Evolutionary conservation across 2,797 vertebrate species (phyloP).

Genomic region (Tangara arthus): DNA sequence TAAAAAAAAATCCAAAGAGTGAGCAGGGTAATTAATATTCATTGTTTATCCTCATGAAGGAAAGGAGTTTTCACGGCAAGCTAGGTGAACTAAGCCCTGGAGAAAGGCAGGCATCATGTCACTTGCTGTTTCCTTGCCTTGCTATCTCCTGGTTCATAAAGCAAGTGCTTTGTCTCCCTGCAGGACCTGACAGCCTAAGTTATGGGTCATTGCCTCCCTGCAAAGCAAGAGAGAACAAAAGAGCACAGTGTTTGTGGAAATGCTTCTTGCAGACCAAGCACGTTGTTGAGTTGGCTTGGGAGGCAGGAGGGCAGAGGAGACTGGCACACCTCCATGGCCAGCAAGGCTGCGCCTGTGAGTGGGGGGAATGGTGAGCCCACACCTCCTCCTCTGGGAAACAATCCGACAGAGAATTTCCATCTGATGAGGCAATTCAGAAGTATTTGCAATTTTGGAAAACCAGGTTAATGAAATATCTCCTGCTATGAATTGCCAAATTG

Average conservation of each 20-base stretch:
- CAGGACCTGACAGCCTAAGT: not conserved
- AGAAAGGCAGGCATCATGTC: not conserved
- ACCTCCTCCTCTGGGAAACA: not conserved
- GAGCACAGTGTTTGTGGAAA: accelerated
- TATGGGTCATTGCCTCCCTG: not conserved
- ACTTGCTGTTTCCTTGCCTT: not conserved
- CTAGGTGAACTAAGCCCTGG: not conserved
- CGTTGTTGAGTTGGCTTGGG: accelerated
- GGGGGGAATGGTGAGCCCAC: accelerated
- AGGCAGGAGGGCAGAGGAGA: not conserved
- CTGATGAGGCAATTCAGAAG: not conserved
- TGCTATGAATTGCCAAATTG: not conserved
- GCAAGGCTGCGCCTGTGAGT: not conserved
- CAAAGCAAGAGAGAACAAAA: not conserved
- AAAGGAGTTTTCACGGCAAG: not conserved
- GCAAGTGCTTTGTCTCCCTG: not conserved
- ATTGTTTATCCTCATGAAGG: not conserved
- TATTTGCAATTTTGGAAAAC: not conserved
- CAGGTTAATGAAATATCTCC: not conserved
- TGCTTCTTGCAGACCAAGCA: accelerated
- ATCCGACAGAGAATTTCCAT: not conserved
- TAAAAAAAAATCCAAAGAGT: not conserved
- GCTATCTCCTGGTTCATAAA: not conserved
- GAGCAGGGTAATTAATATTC: not conserved
- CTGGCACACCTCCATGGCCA: not conserved